Evolutionary conservation across 2,113 vertebrate species (phyloP), one percentile per base, ranked within the genome.

Genomic region (Neogobius melanostomus): DNA sequence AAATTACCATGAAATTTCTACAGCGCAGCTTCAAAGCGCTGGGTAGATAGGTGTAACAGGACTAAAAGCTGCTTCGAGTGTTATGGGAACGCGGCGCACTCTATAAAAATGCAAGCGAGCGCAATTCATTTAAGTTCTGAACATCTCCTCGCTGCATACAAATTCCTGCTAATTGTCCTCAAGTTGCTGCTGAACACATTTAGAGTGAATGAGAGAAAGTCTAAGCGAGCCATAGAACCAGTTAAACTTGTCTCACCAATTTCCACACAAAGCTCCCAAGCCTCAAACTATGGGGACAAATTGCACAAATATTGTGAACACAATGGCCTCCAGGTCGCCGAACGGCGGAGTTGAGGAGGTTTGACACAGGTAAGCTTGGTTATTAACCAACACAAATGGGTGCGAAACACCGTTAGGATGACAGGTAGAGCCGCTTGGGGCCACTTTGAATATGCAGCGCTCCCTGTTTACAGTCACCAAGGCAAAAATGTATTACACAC

Each of bases 181-280:
- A n/a, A 45, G 59, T n/a, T 16, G 42, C 36, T 11, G 59, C 36
- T 61, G 8, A 1, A 61, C 59, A 61, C 8, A 61, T 44, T 44
- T 44, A 61, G 59, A 49, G 11, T 21, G 53, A 65, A 8, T 69
- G 11, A 21, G 17, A 47, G 6, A 11, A 11, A 50, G 16, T 57
- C 9, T 16, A 11, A 75, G 17, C 50, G 2, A 6, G 42, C 42
- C 36, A 66, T 44, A 10, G 2, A 87, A 87, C 90, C 57, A 0
- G 87, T 86, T 79, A 66, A 53, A 74, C 90, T 74, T 47, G 89
- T 81, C 73, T 14, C 5, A 8, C 83, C 79, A 82, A 72, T 60
- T 75, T 62, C 43, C 17, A 53, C 71, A 36, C 11, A 71, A 17
- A 43, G 69, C 68, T 66, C 16, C 0, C 2, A 72, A 71, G 64